Conservation (phyloP, 2,888 invertebrate genomes). For the Augiades crinisus region DNA sequence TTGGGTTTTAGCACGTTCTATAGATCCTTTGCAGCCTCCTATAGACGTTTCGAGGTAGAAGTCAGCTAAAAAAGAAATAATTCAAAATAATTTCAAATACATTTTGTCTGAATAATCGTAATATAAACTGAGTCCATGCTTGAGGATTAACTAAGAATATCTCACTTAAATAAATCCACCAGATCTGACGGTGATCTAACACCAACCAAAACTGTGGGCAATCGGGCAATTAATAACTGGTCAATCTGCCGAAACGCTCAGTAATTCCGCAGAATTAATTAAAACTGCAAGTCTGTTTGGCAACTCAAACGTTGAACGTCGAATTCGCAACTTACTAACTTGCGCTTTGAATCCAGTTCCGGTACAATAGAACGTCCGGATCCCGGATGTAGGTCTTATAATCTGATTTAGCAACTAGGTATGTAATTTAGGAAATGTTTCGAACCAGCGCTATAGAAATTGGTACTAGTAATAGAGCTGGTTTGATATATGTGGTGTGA, state of each 20-base stretch:
- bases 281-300: slow-evolving; percentile 36
- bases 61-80: slow-evolving; percentile 10
- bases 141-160: too few relatives aligned
- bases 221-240: slow-evolving; percentile 25
- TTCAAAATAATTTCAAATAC: too few relatives aligned
- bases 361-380: slow-evolving; percentile 11
- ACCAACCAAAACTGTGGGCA: slow-evolving; percentile 17
- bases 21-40: slow-evolving; percentile 12
- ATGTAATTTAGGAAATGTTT: neutral
- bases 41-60: slow-evolving; percentile 6
- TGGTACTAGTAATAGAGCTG: neutral
- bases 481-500: neutral
- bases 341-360: slow-evolving; percentile 1
- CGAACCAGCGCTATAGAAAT: too few relatives aligned
- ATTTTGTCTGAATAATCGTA: too few relatives aligned
- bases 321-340: neutral
- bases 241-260: slow-evolving; percentile 41
- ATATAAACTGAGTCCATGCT: too few relatives aligned
- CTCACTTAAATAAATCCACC: too few relatives aligned
- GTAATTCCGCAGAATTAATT: slow-evolving; percentile 45
- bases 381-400: slow-evolving; percentile 9
- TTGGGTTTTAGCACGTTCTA: slow-evolving; percentile 9
- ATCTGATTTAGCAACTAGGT: slow-evolving; percentile 10
- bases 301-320: neutral
- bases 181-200: too few relatives aligned